A percentile compares a stretch with the other conserved stretches of the same genome.
phyloP scores from a whole-genome alignment of 2,113 vertebrate species.

The Propithecus coquereli region DNA sequence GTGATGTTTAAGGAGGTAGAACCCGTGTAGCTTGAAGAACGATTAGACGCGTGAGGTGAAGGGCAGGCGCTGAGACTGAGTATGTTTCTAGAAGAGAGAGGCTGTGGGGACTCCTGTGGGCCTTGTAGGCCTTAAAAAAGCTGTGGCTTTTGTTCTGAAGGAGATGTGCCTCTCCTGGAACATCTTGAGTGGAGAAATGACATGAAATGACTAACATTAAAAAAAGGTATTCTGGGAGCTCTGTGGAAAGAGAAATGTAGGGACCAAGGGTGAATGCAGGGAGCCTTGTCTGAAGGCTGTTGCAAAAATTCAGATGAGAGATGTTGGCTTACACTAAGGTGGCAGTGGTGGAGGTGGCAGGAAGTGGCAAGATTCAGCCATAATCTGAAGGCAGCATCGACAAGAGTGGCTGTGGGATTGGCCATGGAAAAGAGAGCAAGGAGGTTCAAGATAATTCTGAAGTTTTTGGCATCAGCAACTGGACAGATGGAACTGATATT shows the following conservation, averaged over 20 bases:
- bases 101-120: not conserved
- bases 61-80: not conserved
- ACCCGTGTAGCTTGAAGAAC: not conserved
- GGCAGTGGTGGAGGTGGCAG: not conserved
- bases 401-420: not conserved
- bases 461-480: not conserved
- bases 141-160: not conserved
- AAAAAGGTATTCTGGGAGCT: not conserved
- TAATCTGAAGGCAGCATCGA: not conserved
- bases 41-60: not conserved
- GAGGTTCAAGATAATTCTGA: not conserved
- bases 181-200: conserved; percentile 6
- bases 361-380: not conserved
- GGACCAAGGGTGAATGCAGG: not conserved
- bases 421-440: not conserved
- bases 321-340: not conserved
- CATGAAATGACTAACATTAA: not conserved
- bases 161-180: not conserved
- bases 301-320: not conserved
- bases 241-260: not conserved
- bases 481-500: not conserved
- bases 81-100: not conserved
- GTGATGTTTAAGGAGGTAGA: not conserved
- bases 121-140: not conserved
- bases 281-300: not conserved